A percentile compares a stretch with the other conserved stretches of the same genome.
These are phyloP conservation scores for Limnothrissa miodon DNA, from an alignment of 2,113 vertebrate genomes.

Conservation along the genomic window DNA sequence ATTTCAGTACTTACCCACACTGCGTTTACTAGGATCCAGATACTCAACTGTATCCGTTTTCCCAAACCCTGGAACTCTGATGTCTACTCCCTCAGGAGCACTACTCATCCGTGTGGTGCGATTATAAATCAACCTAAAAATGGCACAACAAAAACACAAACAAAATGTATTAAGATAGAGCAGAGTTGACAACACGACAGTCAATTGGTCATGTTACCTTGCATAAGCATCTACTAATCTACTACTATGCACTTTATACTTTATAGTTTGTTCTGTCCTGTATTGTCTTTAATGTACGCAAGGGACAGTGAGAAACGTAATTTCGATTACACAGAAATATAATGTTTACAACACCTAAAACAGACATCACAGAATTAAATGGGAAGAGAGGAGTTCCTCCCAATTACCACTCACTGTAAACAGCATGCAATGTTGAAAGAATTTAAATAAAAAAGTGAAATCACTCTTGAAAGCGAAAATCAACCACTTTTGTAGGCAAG, in stretches of 20 bases:
- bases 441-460: neutral
- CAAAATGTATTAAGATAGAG: neutral
- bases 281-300: too few relatives aligned
- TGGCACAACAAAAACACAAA: constrained; percentile 24
- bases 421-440: neutral
- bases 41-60: constrained; percentile 88
- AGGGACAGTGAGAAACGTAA: too few relatives aligned
- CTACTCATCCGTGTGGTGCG: constrained; percentile 75
- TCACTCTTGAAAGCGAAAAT: too few relatives aligned
- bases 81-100: constrained; percentile 84
- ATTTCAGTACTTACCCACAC: constrained; percentile 77
- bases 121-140: constrained; percentile 91
- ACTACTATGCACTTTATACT: too few relatives aligned
- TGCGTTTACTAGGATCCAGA: constrained; percentile 90
- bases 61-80: constrained; percentile 91
- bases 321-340: neutral
- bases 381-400: neutral
- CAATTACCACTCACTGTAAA: neutral
- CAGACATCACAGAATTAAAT: neutral
- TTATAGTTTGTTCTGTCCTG: too few relatives aligned
- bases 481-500: too few relatives aligned
- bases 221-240: too few relatives aligned
- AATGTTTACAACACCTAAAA: neutral
- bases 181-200: too few relatives aligned
- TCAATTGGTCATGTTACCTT: too few relatives aligned